Evolutionary conservation across 2,113 vertebrate species (phyloP).

Genomic region (Siniperca knerii): DNA sequence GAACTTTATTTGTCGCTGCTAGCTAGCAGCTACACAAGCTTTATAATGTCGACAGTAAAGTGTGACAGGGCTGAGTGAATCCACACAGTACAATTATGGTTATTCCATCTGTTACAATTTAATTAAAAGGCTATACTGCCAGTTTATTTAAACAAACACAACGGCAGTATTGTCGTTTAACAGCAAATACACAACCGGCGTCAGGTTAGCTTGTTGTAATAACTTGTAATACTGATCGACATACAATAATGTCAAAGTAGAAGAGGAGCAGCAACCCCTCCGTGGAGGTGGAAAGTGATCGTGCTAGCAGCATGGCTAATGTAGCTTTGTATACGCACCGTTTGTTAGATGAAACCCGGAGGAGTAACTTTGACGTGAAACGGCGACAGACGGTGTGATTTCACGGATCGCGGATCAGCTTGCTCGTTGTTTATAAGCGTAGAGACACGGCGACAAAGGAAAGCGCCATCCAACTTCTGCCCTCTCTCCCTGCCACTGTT

Average conservation of each 20-base stretch:
- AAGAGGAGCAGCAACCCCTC: slow-evolving; percentile 30
- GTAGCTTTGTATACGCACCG: slow-evolving; percentile 73
- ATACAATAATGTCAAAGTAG: neutral
- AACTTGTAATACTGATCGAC: slow-evolving; percentile 32
- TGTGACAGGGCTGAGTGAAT: slow-evolving; percentile 3
- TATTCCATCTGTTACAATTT: slow-evolving; percentile 2
- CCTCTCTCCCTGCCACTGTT: slow-evolving; percentile 58
- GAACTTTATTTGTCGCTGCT: slow-evolving; percentile 1
- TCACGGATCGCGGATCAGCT: slow-evolving; percentile 19
- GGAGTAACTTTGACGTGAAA: neutral
- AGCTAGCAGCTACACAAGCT: neutral
- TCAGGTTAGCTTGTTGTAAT: neutral
- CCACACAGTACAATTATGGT: neutral
- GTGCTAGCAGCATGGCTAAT: slow-evolving; percentile 73
- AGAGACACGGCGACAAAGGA: slow-evolving; percentile 62
- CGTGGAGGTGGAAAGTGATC: slow-evolving; percentile 32
- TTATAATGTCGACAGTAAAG: neutral
- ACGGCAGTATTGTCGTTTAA: neutral
- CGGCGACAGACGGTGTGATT: neutral
- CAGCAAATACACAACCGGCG: neutral
- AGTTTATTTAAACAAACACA: neutral
- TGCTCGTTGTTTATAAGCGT: neutral
- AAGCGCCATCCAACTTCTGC: slow-evolving; percentile 73
- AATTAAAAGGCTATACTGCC: neutral
- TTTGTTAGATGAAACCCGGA: slow-evolving; percentile 27